Conservation (phyloP, 2,797 vertebrate genomes). For the Euthynnus affinis region DNA sequence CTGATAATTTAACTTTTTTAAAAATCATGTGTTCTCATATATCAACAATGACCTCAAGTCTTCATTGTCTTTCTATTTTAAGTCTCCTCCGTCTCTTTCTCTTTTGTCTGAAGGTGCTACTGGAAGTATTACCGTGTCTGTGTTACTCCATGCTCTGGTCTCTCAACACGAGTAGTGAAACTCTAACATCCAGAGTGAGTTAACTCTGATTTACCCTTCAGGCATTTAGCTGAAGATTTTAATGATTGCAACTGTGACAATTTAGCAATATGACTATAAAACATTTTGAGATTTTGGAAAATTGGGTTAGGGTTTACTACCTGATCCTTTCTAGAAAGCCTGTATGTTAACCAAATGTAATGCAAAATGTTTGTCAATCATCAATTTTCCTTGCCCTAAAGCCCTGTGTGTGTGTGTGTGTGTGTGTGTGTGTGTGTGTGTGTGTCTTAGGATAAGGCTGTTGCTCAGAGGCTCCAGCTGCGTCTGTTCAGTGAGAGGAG, state of each 20-base stretch:
- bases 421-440: slow-evolving; percentile 22
- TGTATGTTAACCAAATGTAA: neutral
- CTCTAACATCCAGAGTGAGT: slow-evolving; percentile 86
- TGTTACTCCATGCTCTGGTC: slow-evolving; percentile 91
- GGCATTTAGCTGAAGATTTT: neutral
- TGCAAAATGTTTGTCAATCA: neutral
- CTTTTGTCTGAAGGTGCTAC: slow-evolving; percentile 83
- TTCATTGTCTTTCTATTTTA: neutral
- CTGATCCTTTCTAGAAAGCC: neutral
- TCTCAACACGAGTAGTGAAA: slow-evolving; percentile 83
- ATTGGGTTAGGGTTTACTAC: too few relatives aligned
- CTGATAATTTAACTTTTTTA: neutral
- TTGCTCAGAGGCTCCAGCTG: slow-evolving; percentile 85
- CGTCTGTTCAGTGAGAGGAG: slow-evolving; percentile 87
- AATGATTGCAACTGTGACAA: neutral
- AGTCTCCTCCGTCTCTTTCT: neutral
- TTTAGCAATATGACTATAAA: neutral
- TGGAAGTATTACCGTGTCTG: slow-evolving; percentile 88
- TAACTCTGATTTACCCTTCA: neutral
- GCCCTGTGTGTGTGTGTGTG: neutral
- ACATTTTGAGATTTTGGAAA: neutral
- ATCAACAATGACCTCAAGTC: neutral
- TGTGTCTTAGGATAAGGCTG: slow-evolving; percentile 83
- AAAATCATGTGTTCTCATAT: neutral
- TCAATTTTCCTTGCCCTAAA: too few relatives aligned